Evolutionary conservation across 2,797 vertebrate genomes (phyloP), one percentile per base, ranked within the genome.

Genomic region (Cossypha caffra): DNA sequence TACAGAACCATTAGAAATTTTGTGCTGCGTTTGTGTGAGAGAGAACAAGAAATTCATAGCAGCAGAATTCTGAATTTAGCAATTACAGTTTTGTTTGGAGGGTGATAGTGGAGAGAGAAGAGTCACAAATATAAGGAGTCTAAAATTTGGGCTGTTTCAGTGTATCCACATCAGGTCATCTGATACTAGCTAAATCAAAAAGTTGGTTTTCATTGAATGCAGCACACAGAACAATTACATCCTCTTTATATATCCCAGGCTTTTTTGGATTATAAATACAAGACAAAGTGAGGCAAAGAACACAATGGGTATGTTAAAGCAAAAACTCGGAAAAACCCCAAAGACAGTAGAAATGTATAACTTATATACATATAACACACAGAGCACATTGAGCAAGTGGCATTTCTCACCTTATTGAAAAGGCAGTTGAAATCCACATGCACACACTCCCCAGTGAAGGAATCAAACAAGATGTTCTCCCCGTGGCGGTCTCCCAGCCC

Each of bases 391-490:
- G 33, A 88, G 37, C 29, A 90, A 90, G 38, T 31, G 26, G 25
- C 5, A 59, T 59, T 76, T 79, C 90, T 91, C 91, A 99, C 99
- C 99, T 99, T 99, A 97, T 99, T 99, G 95, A 99, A 99, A 75
- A 99, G 99, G 97, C 99, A 99, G 98, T 99, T 99, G 98, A 99
- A 99, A 97, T 99, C 99, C 20, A 99, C 99, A 11, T 99, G 99
- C 86, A 99, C 98, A 91, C 99, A 99, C 96, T 99, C 99, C 29
- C 99, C 99, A 12, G 99, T 99, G 85, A 99, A 98, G 25, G 99
- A 99, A 96, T 99, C 99, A 76, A 99, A 99, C 21, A 99, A 97
- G 97, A 99, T 99, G 96, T 99, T 99, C 97, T 99, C 99, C 59
- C 99, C 99, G 23, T 99, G 99, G 31, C 99, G 99, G 95, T 99